Base-by-base conservation (phyloP, 2,113 vertebrate genomes). In the Procapra przewalskii region DNA sequence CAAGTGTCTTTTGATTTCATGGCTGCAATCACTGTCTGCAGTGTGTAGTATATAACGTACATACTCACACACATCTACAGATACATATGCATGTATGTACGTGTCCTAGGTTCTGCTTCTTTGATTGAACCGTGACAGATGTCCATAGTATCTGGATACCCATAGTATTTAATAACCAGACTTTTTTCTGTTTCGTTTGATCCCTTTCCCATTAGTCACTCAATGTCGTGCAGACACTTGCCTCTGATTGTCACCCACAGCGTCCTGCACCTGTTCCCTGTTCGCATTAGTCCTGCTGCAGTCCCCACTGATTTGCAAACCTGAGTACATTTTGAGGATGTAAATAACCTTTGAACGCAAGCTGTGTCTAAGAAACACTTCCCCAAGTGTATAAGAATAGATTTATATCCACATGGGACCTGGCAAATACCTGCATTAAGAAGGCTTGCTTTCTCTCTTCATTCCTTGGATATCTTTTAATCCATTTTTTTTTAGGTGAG, bases 181-280 rank as follows among this genome's bases (percentile, higher is more conserved):
- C n/a, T 77, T 60, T 36, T 27, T 64, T 27, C 36, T 21, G 21
- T 48, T 71, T 33, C 40, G 3, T 25, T 54, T 23, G 8, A 3
- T 16, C 40, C 6, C 55, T 17, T 29, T 81, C 12, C 21, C 43
- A 9, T 27, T 79, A 16, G 59, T 67, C 87, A 91, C 31, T 77
- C n/a, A 9, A 0, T 25, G 15, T 5, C 3, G 7, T n/a, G 2
- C 23, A 88, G 59, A 29, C 71, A 3, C 88, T 93, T 64, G 79
- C 82, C 40, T 90, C 95, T 82, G 52, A 86, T 48, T 67, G 23
- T 81, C 2, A 2, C 62, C 87, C 81, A 6, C n/a, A 57, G 85
- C 59, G 0, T 50, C 95, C 94, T 88, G 92, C 95, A 97, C 94
- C 97, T 98, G 98, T 55, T 90, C 84, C 81, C 88, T 96, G 88